Evolutionary conservation across 1,140 invertebrate species (phyloP).

Genomic region (Epicauta chinensis): DNA sequence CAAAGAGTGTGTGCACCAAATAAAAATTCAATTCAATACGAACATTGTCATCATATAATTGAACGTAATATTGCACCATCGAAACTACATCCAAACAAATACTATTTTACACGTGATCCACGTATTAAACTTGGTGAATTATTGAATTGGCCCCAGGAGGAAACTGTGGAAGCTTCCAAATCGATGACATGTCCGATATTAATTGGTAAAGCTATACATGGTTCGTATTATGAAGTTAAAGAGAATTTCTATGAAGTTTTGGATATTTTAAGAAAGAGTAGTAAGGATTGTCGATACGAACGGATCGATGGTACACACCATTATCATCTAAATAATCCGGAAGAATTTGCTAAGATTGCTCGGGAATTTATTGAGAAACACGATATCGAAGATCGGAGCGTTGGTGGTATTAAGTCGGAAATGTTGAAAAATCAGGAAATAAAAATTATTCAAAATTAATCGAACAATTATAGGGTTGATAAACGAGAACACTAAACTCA

Average conservation of each 20-base stretch:
- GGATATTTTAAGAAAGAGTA: slow-evolving; percentile 48
- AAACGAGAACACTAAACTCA: too few species aligned
- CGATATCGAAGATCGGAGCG: slow-evolving; percentile 22
- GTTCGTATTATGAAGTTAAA: slow-evolving; percentile 49
- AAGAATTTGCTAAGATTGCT: slow-evolving; percentile 51
- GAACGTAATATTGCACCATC: slow-evolving; percentile 51
- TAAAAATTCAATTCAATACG: slow-evolving; percentile 26
- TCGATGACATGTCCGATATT: slow-evolving; percentile 29
- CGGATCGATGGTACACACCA: slow-evolving; percentile 67
- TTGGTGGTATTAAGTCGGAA: slow-evolving; percentile 21
- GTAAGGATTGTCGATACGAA: slow-evolving; percentile 53
- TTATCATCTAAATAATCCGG: slow-evolving; percentile 63
- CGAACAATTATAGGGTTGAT: too few species aligned
- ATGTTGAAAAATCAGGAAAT: too few species aligned
- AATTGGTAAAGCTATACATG: slow-evolving; percentile 47
- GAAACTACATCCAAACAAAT: slow-evolving; percentile 49
- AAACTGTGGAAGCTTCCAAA: slow-evolving; percentile 41
- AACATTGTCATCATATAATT: slow-evolving; percentile 44
- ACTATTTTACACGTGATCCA: slow-evolving; percentile 50
- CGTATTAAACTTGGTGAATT: slow-evolving; percentile 26
- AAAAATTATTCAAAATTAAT: too few species aligned
- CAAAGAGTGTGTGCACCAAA: slow-evolving; percentile 22
- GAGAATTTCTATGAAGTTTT: slow-evolving; percentile 50
- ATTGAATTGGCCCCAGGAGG: slow-evolving; percentile 15
- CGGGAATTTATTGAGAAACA: slow-evolving; percentile 54